These are phyloP conservation scores for Sebastes aleutianus DNA, from an alignment of 2,797 vertebrate species.

Conservation along the genomic window DNA sequence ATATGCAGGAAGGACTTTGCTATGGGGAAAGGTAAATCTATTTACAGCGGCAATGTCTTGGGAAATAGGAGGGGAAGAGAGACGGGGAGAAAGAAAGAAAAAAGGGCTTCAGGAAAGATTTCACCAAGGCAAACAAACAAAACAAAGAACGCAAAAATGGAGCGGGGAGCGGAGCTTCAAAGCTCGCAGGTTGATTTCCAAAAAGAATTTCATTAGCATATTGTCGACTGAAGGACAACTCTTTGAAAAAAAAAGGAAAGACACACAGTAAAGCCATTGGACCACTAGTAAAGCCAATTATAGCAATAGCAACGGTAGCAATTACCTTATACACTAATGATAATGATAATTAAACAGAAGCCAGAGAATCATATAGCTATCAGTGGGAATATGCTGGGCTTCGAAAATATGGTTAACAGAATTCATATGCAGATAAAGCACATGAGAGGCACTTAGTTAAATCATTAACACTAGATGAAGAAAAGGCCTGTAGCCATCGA, in stretches of 20 bases:
- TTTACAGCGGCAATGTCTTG: conserved; percentile 73
- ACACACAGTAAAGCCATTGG: not conserved
- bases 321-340: conserved; percentile 53
- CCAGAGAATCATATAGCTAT: conserved; percentile 41
- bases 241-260: conserved; percentile 5
- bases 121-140: conserved; percentile 67
- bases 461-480: conserved; percentile 67
- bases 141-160: conserved; percentile 53
- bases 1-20: conserved; percentile 66
- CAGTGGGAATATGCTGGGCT: conserved; percentile 39
- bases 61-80: conserved; percentile 57
- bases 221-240: conserved; percentile 58
- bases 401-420: conserved; percentile 36
- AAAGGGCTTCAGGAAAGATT: conserved; percentile 67
- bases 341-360: conserved; percentile 53
- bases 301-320: conserved; percentile 24
- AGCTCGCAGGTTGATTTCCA: conserved; percentile 62
- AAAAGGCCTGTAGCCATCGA: conserved; percentile 54
- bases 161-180: conserved; percentile 47
- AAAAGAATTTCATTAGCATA: conserved; percentile 67
- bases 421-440: conserved; percentile 62
- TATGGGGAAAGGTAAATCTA: conserved; percentile 79
- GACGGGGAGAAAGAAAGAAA: not conserved
- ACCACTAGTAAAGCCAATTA: conserved; percentile 49
- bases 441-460: conserved; percentile 65